A percentile compares a stretch with the other conserved stretches of the same genome.
Evolutionary conservation across 2,797 vertebrate genomes (phyloP).

Genomic region (Falco concolor): DNA sequence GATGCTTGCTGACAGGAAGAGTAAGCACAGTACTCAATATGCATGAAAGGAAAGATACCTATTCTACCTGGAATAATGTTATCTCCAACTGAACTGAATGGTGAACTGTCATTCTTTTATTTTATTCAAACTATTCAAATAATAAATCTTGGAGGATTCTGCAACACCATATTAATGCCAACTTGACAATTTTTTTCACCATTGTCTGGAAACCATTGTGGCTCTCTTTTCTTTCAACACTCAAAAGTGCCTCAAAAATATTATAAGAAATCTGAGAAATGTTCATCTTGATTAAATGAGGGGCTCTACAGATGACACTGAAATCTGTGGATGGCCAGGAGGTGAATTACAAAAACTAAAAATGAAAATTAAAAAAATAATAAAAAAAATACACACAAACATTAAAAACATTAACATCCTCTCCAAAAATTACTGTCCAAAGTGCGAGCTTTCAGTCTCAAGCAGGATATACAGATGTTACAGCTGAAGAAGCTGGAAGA

Average conservation of each 20-base stretch:
- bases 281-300: neutral
- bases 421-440: neutral
- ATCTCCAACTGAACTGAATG: neutral
- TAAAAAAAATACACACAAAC: neutral
- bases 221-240: neutral
- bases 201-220: neutral
- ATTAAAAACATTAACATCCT: neutral
- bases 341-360: neutral
- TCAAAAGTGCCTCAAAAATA: neutral
- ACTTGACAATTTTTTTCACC: neutral
- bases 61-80: neutral
- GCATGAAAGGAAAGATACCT: neutral
- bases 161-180: neutral
- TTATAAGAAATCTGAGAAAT: neutral
- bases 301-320: neutral
- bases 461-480: neutral
- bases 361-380: no score
- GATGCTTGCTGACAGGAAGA: neutral
- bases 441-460: neutral
- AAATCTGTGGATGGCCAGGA: neutral
- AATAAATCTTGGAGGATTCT: neutral
- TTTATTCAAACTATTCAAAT: neutral
- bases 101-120: neutral
- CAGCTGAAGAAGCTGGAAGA: neutral
- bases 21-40: neutral